These are phyloP conservation scores for Tribolium freemani DNA, from an alignment of 2,888 invertebrate genomes.

Conservation along the genomic window DNA sequence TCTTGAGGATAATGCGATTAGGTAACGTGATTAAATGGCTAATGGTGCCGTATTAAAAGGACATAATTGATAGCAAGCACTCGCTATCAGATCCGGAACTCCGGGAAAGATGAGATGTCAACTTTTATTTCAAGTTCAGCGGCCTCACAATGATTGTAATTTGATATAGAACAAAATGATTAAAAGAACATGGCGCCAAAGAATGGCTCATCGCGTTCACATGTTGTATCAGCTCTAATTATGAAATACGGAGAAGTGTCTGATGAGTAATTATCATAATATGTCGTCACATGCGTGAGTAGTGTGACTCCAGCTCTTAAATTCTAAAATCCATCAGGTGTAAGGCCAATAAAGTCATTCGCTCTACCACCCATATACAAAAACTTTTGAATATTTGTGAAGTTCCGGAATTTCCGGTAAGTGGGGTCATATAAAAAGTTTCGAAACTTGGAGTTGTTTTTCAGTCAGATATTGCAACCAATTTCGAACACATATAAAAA, in stretches of 20 bases:
- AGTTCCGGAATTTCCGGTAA: background rate
- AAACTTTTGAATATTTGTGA: constrained; percentile 9
- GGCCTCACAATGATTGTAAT: constrained; percentile 31
- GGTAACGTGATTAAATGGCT: constrained; percentile 31
- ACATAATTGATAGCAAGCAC: constrained; percentile 21
- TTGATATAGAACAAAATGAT: constrained; percentile 33
- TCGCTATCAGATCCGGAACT: background rate
- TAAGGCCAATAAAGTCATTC: background rate
- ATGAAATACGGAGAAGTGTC: constrained; percentile 31
- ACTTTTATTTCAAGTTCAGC: constrained; percentile 31
- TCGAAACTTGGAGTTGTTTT: constrained; percentile 21
- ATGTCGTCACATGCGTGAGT: constrained; percentile 11
- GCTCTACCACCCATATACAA: background rate
- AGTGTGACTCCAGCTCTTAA: background rate
- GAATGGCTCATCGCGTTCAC: constrained; percentile 30
- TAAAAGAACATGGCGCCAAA: constrained; percentile 37
- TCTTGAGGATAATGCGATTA: constrained; percentile 24
- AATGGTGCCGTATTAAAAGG: constrained; percentile 24
- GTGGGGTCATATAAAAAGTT: constrained; percentile 6
- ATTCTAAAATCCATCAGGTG: background rate
- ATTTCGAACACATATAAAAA: constrained; percentile 22
- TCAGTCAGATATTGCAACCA: constrained; percentile 22
- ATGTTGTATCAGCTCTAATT: constrained; percentile 30
- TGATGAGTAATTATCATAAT: constrained; percentile 23
- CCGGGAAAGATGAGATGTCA: constrained; percentile 26